These are phyloP conservation scores for Drosophila rellima DNA, from an alignment of 2,888 invertebrate genomes.

Conservation along the genomic window DNA sequence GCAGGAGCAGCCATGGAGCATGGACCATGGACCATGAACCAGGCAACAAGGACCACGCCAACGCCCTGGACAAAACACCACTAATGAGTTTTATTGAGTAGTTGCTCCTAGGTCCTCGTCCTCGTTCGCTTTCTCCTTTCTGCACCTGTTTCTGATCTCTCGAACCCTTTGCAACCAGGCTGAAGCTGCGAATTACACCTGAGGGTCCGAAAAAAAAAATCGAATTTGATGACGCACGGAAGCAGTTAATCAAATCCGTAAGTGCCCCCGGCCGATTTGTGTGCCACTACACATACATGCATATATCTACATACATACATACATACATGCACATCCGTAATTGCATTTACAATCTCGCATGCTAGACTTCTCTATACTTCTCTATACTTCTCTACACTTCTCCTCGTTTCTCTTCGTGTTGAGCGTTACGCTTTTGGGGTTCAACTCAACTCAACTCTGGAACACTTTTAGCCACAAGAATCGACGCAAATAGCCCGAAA, in stretches of 20 bases:
- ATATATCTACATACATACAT: conserved; percentile 4
- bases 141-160: conserved; percentile 10
- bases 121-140: not conserved
- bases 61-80: conserved; percentile 66
- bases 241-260: conserved; percentile 81
- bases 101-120: conserved; percentile 39
- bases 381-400: not conserved
- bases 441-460: conserved; percentile 4
- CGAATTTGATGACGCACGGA: conserved; percentile 78
- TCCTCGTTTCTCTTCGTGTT: not conserved
- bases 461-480: conserved; percentile 19
- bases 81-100: conserved; percentile 84
- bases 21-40: conserved; percentile 15
- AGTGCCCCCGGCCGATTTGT: conserved; percentile 59
- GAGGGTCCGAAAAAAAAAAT: conserved; percentile 51
- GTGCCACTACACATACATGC: conserved; percentile 12
- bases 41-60: conserved; percentile 6
- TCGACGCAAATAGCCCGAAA: conserved; percentile 49
- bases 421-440: conserved; percentile 5
- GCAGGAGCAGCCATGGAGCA: conserved; percentile 15
- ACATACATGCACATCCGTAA: conserved; percentile 41
- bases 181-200: conserved; percentile 14
- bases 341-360: conserved; percentile 61
- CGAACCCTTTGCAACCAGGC: conserved; percentile 4
- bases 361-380: conserved; percentile 33